Evolutionary conservation across 1,140 invertebrate genomes (phyloP).

Genomic region (Hylaeus anthracinus): DNA sequence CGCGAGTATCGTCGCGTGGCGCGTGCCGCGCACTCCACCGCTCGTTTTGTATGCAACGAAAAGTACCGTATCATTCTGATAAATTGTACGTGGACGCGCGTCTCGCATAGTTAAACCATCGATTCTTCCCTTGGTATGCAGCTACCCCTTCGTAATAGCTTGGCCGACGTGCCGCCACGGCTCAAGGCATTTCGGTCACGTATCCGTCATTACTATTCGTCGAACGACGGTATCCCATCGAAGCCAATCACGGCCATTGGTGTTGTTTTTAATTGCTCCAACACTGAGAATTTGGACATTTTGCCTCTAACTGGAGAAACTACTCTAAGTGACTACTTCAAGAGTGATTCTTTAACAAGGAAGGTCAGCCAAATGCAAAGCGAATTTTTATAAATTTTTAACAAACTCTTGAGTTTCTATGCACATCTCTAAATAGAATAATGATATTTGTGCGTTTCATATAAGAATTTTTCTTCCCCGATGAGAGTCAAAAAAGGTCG

Average conservation of each 20-base stretch:
- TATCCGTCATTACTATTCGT: constrained; percentile 52
- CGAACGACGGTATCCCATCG: not conserved
- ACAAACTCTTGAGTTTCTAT: too few relatives aligned
- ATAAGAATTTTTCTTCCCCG: too few relatives aligned
- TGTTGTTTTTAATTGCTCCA: constrained; percentile 26
- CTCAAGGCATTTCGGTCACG: constrained; percentile 34
- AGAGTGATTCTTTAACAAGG: too few relatives aligned
- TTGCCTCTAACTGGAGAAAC: too few relatives aligned
- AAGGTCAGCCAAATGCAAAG: too few relatives aligned
- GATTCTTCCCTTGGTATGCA: constrained; percentile 46
- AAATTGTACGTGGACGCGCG: constrained; percentile 53
- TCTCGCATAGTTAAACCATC: constrained; percentile 46
- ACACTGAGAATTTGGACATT: too few relatives aligned
- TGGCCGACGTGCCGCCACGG: not conserved
- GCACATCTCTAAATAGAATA: too few relatives aligned
- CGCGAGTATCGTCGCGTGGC: not conserved
- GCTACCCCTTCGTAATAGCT: constrained; percentile 28
- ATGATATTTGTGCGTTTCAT: too few relatives aligned
- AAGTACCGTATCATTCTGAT: constrained; percentile 53
- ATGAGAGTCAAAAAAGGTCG: too few relatives aligned
- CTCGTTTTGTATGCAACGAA: constrained; percentile 55
- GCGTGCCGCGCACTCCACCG: constrained; percentile 30
- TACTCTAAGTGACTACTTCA: too few relatives aligned
- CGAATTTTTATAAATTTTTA: too few relatives aligned
- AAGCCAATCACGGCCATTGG: constrained; percentile 16